Percentiles rank a stretch among this genome's conserved stretches.
Evolutionary conservation across 2,888 invertebrate species (phyloP).

Genomic region (Ectemnius lituratus): DNA sequence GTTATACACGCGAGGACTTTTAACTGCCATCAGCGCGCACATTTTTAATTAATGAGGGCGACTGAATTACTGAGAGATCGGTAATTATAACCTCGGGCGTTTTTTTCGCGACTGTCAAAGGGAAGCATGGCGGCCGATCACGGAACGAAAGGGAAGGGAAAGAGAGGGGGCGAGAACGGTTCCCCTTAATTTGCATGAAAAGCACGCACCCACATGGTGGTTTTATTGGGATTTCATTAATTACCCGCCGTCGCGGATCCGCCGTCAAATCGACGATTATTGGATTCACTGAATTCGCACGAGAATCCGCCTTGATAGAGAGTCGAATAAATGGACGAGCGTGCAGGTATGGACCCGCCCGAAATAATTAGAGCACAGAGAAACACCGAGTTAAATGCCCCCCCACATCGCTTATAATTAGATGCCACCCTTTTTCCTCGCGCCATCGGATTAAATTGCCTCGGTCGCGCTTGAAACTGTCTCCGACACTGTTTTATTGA

Average conservation of each 20-base stretch:
- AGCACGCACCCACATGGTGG: background rate
- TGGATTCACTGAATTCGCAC: conserved; percentile 12
- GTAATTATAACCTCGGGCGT: too few relatives aligned
- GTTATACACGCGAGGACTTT: too few relatives aligned
- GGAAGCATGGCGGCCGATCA: too few relatives aligned
- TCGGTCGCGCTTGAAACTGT: too few relatives aligned
- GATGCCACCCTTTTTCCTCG: conserved; percentile 6
- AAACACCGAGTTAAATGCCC: conserved; percentile 2
- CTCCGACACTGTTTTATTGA: too few relatives aligned
- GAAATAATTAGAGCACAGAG: conserved; percentile 15
- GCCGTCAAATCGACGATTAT: conserved; percentile 19
- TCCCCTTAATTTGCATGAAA: conserved; percentile 6
- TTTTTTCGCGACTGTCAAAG: too few relatives aligned
- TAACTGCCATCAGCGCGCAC: too few relatives aligned
- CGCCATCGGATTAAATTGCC: conserved; percentile 7
- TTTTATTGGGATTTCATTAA: conserved; percentile 14
- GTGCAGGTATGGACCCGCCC: too few relatives aligned
- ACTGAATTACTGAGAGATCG: too few relatives aligned
- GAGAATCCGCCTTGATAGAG: conserved; percentile 1
- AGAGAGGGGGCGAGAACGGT: too few relatives aligned
- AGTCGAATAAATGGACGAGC: conserved; percentile 10
- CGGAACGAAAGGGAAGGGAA: too few relatives aligned
- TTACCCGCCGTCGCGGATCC: conserved; percentile 12
- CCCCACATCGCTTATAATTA: conserved; percentile 10
- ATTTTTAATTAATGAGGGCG: too few relatives aligned